These are phyloP conservation scores for Metaphire vulgaris DNA, from an alignment of 1,140 invertebrate species.

Conservation along the genomic window DNA sequence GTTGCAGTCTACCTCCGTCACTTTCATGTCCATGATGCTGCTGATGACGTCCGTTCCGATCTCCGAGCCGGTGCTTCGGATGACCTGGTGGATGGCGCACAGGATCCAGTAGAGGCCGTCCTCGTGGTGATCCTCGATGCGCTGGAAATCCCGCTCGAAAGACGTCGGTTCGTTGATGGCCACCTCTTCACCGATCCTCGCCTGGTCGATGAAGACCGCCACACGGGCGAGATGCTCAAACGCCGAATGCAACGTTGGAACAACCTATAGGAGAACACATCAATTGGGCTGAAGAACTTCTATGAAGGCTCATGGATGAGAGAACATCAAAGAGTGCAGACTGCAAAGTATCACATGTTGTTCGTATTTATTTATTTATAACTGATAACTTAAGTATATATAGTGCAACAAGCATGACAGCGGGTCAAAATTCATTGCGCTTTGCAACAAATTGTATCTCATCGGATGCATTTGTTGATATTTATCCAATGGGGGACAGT, in stretches of 20 bases:
- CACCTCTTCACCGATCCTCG: slow-evolving; percentile 13
- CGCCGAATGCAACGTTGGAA: slow-evolving; percentile 5
- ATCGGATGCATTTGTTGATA: too few species aligned
- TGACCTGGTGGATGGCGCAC: slow-evolving; percentile 13
- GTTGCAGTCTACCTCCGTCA: slow-evolving; percentile 3
- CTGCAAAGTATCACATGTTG: too few species aligned
- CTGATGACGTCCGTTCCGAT: slow-evolving; percentile 12
- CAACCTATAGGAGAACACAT: neutral
- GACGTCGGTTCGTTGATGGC: slow-evolving; percentile 8
- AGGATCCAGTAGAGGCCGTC: slow-evolving; percentile 18
- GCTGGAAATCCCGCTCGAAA: slow-evolving; percentile 12
- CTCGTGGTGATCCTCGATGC: slow-evolving; percentile 10
- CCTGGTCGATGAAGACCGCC: slow-evolving; percentile 20
- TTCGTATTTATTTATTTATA: too few species aligned
- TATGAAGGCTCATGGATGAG: too few species aligned
- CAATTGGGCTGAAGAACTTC: too few species aligned
- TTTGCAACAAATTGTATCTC: too few species aligned
- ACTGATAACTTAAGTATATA: too few species aligned
- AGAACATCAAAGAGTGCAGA: too few species aligned
- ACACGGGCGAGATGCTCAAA: slow-evolving; percentile 12
- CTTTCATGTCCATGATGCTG: slow-evolving; percentile 15
- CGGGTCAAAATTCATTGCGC: too few species aligned
- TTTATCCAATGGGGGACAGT: too few species aligned
- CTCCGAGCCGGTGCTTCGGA: neutral
- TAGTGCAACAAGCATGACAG: too few species aligned